Conservation (phyloP, 2,797 vertebrate species). For the Dipus sagitta region DNA sequence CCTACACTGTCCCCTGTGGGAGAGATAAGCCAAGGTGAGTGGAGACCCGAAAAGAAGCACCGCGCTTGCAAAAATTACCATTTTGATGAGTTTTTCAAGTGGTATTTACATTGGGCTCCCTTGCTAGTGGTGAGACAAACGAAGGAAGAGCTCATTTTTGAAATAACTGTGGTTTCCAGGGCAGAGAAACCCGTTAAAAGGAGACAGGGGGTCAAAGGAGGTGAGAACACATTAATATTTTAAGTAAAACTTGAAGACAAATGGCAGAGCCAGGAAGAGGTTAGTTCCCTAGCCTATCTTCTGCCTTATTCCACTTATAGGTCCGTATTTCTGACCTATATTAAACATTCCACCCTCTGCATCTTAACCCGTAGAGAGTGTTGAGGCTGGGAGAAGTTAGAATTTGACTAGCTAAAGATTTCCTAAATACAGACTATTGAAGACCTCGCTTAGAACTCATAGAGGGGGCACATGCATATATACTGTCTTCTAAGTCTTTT, state of each 20-base stretch:
- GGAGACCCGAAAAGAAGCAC: not conserved
- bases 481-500: not conserved
- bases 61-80: not conserved
- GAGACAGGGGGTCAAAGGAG: not conserved
- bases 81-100: conserved; percentile 25
- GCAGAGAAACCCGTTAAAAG: not conserved
- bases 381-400: not conserved
- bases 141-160: not conserved
- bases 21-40: conserved; percentile 19
- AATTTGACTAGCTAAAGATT: not conserved
- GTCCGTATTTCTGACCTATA: no score
- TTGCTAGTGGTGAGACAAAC: not conserved
- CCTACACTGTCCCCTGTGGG: not conserved
- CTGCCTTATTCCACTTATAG: not conserved
- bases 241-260: not conserved
- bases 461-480: not conserved
- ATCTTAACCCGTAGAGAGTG: not conserved
- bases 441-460: not conserved
- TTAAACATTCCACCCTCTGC: not conserved
- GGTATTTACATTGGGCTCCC: not conserved
- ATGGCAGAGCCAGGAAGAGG: not conserved
- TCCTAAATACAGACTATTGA: not conserved
- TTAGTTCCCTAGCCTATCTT: not conserved
- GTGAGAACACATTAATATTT: not conserved
- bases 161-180: not conserved